Evolutionary conservation across 2,113 vertebrate genomes (phyloP).

Genomic region (Vulpes vulpes): DNA sequence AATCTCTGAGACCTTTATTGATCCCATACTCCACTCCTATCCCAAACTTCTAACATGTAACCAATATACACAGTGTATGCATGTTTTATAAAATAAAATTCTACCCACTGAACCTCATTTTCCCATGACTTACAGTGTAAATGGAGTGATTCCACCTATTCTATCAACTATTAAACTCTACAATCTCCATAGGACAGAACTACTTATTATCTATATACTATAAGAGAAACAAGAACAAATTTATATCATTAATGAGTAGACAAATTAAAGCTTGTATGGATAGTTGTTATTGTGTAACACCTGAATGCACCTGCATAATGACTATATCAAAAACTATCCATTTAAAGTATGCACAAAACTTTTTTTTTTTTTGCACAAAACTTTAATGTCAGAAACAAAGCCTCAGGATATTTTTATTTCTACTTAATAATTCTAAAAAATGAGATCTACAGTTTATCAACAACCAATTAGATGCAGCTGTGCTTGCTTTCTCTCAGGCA

Average conservation of each 20-base stretch:
- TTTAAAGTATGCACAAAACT: neutral
- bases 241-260: neutral
- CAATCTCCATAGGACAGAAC: neutral
- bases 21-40: neutral
- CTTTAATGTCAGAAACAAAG: neutral
- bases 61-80: neutral
- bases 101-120: neutral
- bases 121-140: neutral
- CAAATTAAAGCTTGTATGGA: neutral
- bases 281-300: neutral
- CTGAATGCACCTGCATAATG: neutral
- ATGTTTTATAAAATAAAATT: constrained; percentile 29
- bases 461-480: neutral
- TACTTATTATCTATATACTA: neutral
- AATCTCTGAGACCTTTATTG: neutral
- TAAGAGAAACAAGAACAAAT: constrained; percentile 11
- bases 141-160: neutral
- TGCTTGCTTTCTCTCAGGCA: constrained; percentile 21
- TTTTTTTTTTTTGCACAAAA: neutral
- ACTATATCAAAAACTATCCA: neutral
- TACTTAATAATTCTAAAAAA: neutral
- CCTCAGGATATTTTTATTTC: constrained; percentile 4
- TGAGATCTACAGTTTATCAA: neutral
- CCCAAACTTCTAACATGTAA: constrained; percentile 8
- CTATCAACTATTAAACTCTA: neutral